Percentiles rank a stretch among this genome's conserved stretches.
Conservation (phyloP, 2,888 invertebrate species). For the Rhorus exstirpatorius region DNA sequence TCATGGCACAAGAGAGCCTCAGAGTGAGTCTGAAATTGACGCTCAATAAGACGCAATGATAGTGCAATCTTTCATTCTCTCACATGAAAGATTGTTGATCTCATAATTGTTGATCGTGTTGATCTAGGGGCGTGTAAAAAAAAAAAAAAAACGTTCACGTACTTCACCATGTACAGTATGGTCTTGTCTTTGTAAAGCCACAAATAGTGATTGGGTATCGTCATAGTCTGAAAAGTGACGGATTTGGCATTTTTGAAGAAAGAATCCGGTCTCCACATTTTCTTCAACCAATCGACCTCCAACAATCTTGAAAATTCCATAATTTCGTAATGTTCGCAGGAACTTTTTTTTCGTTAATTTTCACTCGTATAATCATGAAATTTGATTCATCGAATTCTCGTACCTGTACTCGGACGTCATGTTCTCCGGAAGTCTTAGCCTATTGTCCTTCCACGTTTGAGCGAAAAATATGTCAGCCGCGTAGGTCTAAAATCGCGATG, state of each 20-base stretch:
- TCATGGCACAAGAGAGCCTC: slow-evolving; percentile 96
- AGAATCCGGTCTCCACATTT: slow-evolving; percentile 97
- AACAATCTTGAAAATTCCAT: slow-evolving; percentile 88
- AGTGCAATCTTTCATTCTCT: not conserved
- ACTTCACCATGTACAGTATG: slow-evolving; percentile 95
- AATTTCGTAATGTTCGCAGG: no score
- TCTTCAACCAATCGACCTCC: slow-evolving; percentile 96
- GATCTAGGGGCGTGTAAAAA: not conserved
- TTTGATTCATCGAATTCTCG: slow-evolving; percentile 12
- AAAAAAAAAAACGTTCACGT: slow-evolving; percentile 72
- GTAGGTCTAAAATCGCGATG: slow-evolving; percentile 89
- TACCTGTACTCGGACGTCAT: slow-evolving; percentile 96
- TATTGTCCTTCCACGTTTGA: slow-evolving; percentile 97
- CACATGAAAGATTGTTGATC: slow-evolving; percentile 12
- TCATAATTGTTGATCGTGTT: not conserved
- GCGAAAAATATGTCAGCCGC: slow-evolving; percentile 97
- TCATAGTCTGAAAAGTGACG: slow-evolving; percentile 97
- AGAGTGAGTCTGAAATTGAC: slow-evolving; percentile 90
- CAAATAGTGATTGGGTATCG: slow-evolving; percentile 97
- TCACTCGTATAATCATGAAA: not conserved
- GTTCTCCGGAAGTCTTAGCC: slow-evolving; percentile 94
- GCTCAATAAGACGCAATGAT: not conserved
- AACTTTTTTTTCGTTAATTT: not conserved
- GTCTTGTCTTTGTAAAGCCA: slow-evolving; percentile 96
- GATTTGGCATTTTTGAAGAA: slow-evolving; percentile 98